phyloP scores from a whole-genome alignment of 1,140 invertebrate genomes.

The Drosophila miranda region DNA sequence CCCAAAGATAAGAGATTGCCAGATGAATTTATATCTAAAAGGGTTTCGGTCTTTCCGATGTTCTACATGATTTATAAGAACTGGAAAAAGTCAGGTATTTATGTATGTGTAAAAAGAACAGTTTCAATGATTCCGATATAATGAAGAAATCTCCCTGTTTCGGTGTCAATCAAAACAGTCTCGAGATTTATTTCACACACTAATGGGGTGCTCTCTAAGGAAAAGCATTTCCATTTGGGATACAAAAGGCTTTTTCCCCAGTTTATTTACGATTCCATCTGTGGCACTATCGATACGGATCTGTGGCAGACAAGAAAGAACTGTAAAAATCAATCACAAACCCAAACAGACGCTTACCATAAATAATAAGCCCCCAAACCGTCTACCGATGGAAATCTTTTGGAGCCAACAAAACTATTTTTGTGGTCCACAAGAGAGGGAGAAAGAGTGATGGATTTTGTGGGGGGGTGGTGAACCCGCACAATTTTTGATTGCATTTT shows the following conservation, averaged over 20 bases:
- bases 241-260: conserved; percentile 24
- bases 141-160: background rate
- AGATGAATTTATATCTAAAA: conserved; percentile 21
- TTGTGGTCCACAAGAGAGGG: conserved; percentile 38
- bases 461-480: conserved; percentile 35
- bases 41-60: background rate
- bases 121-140: background rate
- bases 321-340: conserved; percentile 74
- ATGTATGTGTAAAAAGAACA: no score
- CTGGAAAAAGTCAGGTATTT: no score
- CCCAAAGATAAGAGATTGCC: conserved; percentile 27
- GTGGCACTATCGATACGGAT: conserved; percentile 34
- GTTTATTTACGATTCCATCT: conserved; percentile 55
- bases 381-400: conserved; percentile 61
- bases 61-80: conserved; percentile 10
- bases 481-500: conserved; percentile 77
- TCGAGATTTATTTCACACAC: background rate
- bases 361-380: conserved; percentile 61
- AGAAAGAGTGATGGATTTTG: conserved; percentile 7
- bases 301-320: conserved; percentile 29
- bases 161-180: background rate
- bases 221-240: conserved; percentile 6
- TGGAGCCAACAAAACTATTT: conserved; percentile 68
- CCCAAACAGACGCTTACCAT: conserved; percentile 61
- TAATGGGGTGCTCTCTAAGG: background rate